Evolutionary conservation across 2,888 invertebrate genomes (phyloP).

Genomic region (Yponomeuta malinellus): DNA sequence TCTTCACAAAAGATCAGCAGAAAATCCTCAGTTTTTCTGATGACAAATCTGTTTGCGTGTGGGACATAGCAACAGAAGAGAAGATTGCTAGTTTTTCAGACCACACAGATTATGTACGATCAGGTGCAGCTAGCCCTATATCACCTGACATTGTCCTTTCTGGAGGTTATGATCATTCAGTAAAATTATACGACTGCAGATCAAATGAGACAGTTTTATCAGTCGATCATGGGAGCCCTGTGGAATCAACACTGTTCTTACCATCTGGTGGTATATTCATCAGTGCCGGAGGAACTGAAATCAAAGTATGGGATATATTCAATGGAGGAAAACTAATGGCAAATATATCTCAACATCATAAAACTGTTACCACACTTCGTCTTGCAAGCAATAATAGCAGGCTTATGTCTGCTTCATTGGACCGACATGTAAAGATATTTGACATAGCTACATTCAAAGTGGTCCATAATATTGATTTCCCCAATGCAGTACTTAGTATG

Average conservation of each 20-base stretch:
- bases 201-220: constrained; percentile 80
- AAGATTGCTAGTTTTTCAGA: constrained; percentile 79
- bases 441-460: constrained; percentile 90
- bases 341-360: constrained; percentile 93
- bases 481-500: constrained; percentile 92
- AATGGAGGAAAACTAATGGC: constrained; percentile 90
- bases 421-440: constrained; percentile 95
- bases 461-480: constrained; percentile 92
- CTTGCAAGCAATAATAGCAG: constrained; percentile 88
- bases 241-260: constrained; percentile 91
- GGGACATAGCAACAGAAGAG: constrained; percentile 93
- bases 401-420: constrained; percentile 92
- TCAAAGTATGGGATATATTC: constrained; percentile 95
- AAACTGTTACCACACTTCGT: constrained; percentile 92
- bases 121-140: constrained; percentile 86
- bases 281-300: constrained; percentile 93
- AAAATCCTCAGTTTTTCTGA: constrained; percentile 93
- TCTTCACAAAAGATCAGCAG: constrained; percentile 85
- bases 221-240: constrained; percentile 91
- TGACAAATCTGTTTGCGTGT: constrained; percentile 90
- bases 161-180: constrained; percentile 91
- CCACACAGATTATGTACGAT: constrained; percentile 89
- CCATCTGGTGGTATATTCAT: constrained; percentile 93
- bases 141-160: constrained; percentile 86
- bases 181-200: constrained; percentile 92